Evolutionary conservation across 2,797 vertebrate genomes (phyloP), one percentile per base, ranked within the genome.

Genomic region (Balearica regulorum): DNA sequence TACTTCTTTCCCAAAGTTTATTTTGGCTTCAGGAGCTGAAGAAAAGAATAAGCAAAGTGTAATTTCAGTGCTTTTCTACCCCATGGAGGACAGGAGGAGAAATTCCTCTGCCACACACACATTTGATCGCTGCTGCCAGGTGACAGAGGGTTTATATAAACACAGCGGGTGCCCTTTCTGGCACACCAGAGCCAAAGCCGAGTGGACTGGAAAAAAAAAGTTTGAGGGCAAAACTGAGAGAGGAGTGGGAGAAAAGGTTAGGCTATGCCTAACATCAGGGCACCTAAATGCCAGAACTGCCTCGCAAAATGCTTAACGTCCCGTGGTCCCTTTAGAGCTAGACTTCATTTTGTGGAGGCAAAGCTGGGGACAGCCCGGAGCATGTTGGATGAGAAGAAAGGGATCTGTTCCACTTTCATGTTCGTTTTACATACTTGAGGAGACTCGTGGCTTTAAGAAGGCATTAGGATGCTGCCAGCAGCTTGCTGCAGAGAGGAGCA

Each of bases 1-100:
- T 91, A 87, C 88, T 96, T 89, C 78, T 90, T 83, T 80, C 70
- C 66, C 43, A 20, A 37, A 89, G 83, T 89, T 97, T 96, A 20
- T 78, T 86, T 96, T 97, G 96, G 96, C 95, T 89, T 81, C 0
- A 0, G 35, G 68, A 81, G 82, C 54, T 64, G 88, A 90, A 73
- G 78, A 80, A 78, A 82, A 90, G 87, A 88, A 83, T 43, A 90
- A 95, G 73, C 86, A 41, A 93, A 91, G 81, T 35, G 51, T 83
- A 72, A 89, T 79, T 91, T 90, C 66, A 58, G 75, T 70, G 76
- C 48, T 76, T 93, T 92, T 76, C 55, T 87, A 77, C 68, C 71
- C 73, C 33, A 4, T 11, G 48, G 83, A 93, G 91, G 70, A 35
- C 68, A 57, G 66, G 77, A 75, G 37, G 73, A 91, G 83, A 62